phyloP scores from a whole-genome alignment of 2,113 vertebrate genomes.

The Cottus gobio region DNA sequence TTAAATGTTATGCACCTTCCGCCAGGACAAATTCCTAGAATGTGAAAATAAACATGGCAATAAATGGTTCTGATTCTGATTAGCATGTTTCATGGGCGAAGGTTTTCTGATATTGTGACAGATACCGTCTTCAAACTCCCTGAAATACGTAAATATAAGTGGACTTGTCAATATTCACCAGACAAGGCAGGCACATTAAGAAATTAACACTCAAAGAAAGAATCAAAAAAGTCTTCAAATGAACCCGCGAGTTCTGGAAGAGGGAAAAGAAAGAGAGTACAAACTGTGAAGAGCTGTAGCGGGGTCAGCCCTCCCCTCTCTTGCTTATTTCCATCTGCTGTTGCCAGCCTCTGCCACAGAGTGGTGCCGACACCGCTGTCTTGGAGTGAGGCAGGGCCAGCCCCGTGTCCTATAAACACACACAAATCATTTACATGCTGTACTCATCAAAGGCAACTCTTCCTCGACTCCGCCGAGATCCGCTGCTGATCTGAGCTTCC shows the following conservation, averaged over 20 bases:
- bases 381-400: slow-evolving; percentile 76
- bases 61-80: too few species aligned
- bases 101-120: background rate
- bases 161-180: background rate
- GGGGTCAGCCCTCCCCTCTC: slow-evolving; percentile 60
- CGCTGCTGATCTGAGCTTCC: slow-evolving; percentile 79
- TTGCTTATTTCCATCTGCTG: slow-evolving; percentile 63
- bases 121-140: background rate
- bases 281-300: slow-evolving; percentile 50
- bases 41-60: too few species aligned
- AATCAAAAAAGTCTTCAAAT: background rate
- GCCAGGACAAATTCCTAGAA: too few species aligned
- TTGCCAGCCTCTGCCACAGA: slow-evolving; percentile 70
- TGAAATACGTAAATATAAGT: background rate
- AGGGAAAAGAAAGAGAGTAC: slow-evolving; percentile 25
- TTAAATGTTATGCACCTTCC: too few species aligned
- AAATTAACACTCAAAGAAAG: background rate
- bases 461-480: slow-evolving; percentile 80
- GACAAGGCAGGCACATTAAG: background rate
- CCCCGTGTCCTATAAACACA: slow-evolving; percentile 83
- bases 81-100: background rate
- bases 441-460: slow-evolving; percentile 86
- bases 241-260: background rate
- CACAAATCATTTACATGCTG: slow-evolving; percentile 88
- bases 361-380: slow-evolving; percentile 63